Base-by-base conservation (phyloP, 2,113 vertebrate species). In the Tylochromis polylepis region DNA sequence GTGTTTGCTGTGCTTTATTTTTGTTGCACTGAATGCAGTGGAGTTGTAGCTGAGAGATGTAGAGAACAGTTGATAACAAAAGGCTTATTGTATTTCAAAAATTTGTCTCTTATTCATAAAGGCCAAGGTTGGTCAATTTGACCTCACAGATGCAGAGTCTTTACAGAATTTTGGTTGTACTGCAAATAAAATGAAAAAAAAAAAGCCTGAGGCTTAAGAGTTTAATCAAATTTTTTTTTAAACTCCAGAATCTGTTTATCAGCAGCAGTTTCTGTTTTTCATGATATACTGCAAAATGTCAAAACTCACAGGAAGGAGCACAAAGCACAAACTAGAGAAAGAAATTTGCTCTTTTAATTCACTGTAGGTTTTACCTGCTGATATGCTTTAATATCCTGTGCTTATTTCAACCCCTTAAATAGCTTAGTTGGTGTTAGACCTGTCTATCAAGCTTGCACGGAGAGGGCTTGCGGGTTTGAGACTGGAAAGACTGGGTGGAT, bases 311-410 rank as follows among this genome's bases (percentile, higher is more conserved):
- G 27, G 72, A 77, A 77, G 31, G 14, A 78, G 60, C 38, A 58
- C n/a, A 72, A 29, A 82, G 16, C 38, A 78, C 20, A 5, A 82
- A 84, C 29, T 36, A 29, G 70, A n/a, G 24, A 65, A 86, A 79
- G 5, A 82, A 58, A 88, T 86, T 2, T 83, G 56, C 43, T 2
- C 16, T 89, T 91, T 91, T 14, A 87, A 85, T 85, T 79, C 22
- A 53, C 49, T 80, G 11, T 8, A 24, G 43, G 22, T 89, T 88
- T 83, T 85, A 34, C 51, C 24, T n/a, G 56, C 49, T 79, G 77
- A 85, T 82, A 43, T 43, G 15, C 58, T 87, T 91, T 89, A 85
- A 91, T 92, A 91, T 92, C 86, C 85, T 93, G 70, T 22, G 38
- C 58, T 88, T 78, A 72, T 75, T 77, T 88, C 58, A 53, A 53